A percentile compares a stretch with the other conserved stretches of the same genome.
These are phyloP conservation scores for Homarus gammarus DNA, from an alignment of 2,888 invertebrate species.

Conservation along the genomic window DNA sequence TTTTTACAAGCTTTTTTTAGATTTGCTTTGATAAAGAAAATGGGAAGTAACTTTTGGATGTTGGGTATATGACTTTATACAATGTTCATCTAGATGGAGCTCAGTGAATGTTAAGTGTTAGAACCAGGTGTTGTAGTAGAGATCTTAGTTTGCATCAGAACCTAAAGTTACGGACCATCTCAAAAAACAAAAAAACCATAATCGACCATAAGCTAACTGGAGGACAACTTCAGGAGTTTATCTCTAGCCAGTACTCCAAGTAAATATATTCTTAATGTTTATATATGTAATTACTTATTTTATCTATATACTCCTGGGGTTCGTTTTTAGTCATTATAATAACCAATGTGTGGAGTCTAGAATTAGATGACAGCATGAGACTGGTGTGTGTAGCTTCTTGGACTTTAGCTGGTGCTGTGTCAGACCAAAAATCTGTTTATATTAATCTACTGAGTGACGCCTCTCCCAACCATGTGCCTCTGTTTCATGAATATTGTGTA, in stretches of 20 bases:
- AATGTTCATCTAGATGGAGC: background rate
- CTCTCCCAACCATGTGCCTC: background rate
- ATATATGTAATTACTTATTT: background rate
- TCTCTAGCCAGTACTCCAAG: background rate
- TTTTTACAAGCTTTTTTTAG: background rate
- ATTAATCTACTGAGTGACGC: background rate
- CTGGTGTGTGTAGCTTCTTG: background rate
- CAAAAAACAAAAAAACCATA: too few relatives aligned
- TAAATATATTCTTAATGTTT: background rate
- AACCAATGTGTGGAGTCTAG: background rate
- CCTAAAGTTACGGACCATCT: background rate
- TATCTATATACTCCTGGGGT: background rate
- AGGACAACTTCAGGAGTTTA: background rate
- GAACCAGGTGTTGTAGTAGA: background rate
- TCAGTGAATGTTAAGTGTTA: background rate
- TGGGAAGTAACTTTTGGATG: constrained; percentile 21
- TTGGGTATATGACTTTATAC: background rate
- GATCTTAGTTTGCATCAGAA: background rate
- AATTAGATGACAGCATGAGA: background rate
- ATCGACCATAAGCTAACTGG: background rate
- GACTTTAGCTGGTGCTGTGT: background rate
- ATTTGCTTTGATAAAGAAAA: constrained; percentile 1
- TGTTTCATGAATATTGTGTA: too few relatives aligned
- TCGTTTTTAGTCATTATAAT: background rate
- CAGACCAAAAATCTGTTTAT: background rate